Evolutionary conservation across 2,888 invertebrate species (phyloP).

Genomic region (Philereme transversata): DNA sequence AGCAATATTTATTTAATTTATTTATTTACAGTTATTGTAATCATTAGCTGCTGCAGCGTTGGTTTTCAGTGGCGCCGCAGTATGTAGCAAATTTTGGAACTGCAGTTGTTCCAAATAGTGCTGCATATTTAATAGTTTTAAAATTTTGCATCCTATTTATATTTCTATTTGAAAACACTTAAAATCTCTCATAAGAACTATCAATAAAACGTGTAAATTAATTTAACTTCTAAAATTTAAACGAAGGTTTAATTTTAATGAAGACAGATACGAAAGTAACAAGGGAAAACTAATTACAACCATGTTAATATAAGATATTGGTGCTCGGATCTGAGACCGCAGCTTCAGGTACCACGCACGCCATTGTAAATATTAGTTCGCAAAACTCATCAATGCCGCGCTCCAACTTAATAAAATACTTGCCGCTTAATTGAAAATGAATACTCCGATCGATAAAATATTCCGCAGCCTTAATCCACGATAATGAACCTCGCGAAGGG

Average conservation of each 20-base stretch:
- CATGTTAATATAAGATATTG: conserved; percentile 35
- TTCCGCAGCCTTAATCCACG: conserved; percentile 83
- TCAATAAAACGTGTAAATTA: too few species aligned
- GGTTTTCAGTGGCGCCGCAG: too few species aligned
- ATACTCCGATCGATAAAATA: conserved; percentile 84
- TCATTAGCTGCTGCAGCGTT: too few species aligned
- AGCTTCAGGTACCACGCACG: conserved; percentile 65
- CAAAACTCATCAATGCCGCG: conserved; percentile 83
- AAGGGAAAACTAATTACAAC: conserved; percentile 38
- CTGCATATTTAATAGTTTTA: background rate
- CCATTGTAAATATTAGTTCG: conserved; percentile 83
- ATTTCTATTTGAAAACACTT: background rate
- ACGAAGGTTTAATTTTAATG: background rate
- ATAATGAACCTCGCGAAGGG: conserved; percentile 82
- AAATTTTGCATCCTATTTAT: background rate
- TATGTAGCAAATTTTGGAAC: background rate
- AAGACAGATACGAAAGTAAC: conserved; percentile 13
- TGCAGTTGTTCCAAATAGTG: background rate
- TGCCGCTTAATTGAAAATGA: conserved; percentile 84
- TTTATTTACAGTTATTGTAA: too few species aligned
- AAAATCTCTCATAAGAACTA: too few species aligned
- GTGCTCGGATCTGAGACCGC: conserved; percentile 46
- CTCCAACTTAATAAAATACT: conserved; percentile 84
- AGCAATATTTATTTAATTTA: too few species aligned
- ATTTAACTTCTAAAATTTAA: too few species aligned